phyloP scores from a whole-genome alignment of 35 echinoderm and acorn worm species.

The Apostichopus japonicus region DNA sequence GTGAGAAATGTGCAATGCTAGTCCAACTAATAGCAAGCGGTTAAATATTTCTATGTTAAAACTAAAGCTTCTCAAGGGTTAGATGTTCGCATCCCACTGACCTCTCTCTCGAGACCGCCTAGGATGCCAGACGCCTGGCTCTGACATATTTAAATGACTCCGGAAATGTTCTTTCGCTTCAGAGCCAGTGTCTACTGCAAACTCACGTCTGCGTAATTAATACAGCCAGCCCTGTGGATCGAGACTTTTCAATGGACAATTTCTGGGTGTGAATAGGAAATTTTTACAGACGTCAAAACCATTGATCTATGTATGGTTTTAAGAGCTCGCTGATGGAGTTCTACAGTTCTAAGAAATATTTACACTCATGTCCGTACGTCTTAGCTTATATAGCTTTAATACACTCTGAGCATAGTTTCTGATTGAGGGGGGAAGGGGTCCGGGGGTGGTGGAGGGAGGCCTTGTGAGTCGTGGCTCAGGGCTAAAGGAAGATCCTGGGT shows the following conservation, averaged over 20 bases:
- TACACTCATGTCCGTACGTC: too few species aligned
- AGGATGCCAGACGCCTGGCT: constrained; percentile 41
- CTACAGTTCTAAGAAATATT: too few species aligned
- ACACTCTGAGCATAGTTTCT: too few species aligned
- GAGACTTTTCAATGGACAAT: neutral
- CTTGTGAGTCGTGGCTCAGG: too few species aligned
- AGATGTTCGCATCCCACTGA: constrained; percentile 8
- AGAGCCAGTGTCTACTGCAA: neutral
- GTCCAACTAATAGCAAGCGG: neutral
- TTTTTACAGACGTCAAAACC: too few species aligned
- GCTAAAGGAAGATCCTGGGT: too few species aligned
- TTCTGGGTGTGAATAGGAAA: neutral
- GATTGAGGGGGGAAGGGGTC: too few species aligned
- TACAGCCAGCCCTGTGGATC: neutral
- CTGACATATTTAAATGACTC: neutral
- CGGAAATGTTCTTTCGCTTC: neutral
- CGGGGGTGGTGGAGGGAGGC: too few species aligned
- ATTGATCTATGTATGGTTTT: too few species aligned
- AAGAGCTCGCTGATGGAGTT: too few species aligned
- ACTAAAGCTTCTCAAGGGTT: neutral
- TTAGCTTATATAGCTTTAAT: too few species aligned
- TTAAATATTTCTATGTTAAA: neutral
- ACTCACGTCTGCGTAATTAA: neutral
- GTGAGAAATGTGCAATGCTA: neutral
- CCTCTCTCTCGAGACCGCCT: constrained; percentile 32